Conservation (phyloP, 2,797 vertebrate species). For the Gephyroberyx darwinii region DNA sequence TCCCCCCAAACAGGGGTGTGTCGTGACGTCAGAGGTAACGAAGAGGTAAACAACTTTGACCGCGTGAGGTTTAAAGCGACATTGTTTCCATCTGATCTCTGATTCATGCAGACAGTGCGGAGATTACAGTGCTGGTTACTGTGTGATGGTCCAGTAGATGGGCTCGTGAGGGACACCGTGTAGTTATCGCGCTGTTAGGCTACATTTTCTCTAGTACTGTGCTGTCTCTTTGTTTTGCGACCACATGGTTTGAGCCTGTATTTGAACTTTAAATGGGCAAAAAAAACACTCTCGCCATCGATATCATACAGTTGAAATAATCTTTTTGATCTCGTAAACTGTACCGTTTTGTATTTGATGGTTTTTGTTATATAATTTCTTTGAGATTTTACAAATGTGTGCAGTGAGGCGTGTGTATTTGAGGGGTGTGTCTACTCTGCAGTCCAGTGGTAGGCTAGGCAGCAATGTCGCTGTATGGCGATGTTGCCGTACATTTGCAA, state of each 20-base stretch:
- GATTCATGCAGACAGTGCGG: slow-evolving; percentile 35
- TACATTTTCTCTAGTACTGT: neutral
- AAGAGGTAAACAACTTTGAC: slow-evolving; percentile 88
- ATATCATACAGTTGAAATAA: slow-evolving; percentile 4
- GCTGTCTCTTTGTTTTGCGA: slow-evolving; percentile 60
- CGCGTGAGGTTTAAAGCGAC: slow-evolving; percentile 85
- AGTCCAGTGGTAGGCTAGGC: slow-evolving; percentile 74
- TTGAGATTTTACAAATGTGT: slow-evolving; percentile 61
- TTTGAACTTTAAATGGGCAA: neutral
- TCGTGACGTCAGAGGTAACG: slow-evolving; percentile 86
- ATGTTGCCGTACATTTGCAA: slow-evolving; percentile 62
- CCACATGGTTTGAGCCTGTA: neutral
- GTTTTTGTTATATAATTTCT: slow-evolving; percentile 21
- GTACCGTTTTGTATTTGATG: neutral
- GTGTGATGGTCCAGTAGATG: neutral
- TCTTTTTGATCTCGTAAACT: accelerated
- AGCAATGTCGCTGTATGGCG: slow-evolving; percentile 62
- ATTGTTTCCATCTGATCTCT: slow-evolving; percentile 50
- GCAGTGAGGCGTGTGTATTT: slow-evolving; percentile 65
- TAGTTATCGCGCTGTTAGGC: neutral
- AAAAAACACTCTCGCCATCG: neutral
- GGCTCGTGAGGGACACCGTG: neutral
- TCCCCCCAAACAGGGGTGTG: slow-evolving; percentile 85
- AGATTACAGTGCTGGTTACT: slow-evolving; percentile 13
- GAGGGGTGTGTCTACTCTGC: slow-evolving; percentile 81